phyloP scores from a whole-genome alignment of 1,140 invertebrate genomes.

The Chlorops oryzae region DNA sequence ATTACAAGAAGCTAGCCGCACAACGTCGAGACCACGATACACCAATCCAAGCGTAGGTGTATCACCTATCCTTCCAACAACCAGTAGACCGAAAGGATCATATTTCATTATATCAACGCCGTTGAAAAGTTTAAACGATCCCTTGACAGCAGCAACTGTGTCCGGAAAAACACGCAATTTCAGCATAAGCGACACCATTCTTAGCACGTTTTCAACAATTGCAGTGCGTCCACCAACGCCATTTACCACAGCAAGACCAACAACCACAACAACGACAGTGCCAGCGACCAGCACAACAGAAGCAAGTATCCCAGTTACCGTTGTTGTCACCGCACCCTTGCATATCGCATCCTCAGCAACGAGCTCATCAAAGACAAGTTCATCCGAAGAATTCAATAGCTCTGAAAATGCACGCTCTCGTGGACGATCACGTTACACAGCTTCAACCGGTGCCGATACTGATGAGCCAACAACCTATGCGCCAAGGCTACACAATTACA shows the following conservation, averaged over 20 bases:
- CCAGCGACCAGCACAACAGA: neutral
- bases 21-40: slow-evolving; percentile 22
- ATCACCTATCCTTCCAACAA: slow-evolving; percentile 24
- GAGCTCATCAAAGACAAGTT: neutral
- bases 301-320: too few species aligned
- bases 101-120: slow-evolving; percentile 20
- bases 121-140: slow-evolving; percentile 23
- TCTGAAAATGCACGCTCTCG: slow-evolving; percentile 19
- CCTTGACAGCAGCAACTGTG: slow-evolving; percentile 26
- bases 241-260: slow-evolving; percentile 7
- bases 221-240: slow-evolving; percentile 14
- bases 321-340: slow-evolving; percentile 25
- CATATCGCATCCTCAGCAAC: slow-evolving; percentile 17
- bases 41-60: slow-evolving; percentile 11
- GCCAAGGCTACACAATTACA: slow-evolving; percentile 31
- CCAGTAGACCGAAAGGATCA: slow-evolving; percentile 26
- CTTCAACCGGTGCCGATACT: slow-evolving; percentile 22
- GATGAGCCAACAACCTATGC: slow-evolving; percentile 44
- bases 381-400: too few species aligned
- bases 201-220: slow-evolving; percentile 27
- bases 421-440: slow-evolving; percentile 38
- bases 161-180: slow-evolving; percentile 30
- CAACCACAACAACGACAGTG: slow-evolving; percentile 22
- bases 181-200: slow-evolving; percentile 36
- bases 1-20: slow-evolving; percentile 25